Percentiles rank a stretch among this genome's conserved stretches.
phyloP scores from a whole-genome alignment of 2,797 vertebrate species.

The Leontocebus nigricollis region DNA sequence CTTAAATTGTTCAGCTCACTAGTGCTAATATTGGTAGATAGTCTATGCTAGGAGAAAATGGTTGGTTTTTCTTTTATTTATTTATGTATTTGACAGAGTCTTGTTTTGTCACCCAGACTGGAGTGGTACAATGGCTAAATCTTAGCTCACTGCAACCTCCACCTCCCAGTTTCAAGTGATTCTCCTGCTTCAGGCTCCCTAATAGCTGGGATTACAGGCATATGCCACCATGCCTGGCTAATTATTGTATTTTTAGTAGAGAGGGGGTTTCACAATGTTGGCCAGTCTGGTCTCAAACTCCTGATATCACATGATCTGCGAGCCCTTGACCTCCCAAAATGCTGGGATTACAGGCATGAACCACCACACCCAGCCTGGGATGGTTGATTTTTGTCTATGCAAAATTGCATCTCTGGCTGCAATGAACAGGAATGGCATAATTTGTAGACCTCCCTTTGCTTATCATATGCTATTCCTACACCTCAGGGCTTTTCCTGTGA shows the following conservation, averaged over 20 bases:
- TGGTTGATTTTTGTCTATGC: background rate
- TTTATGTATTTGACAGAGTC: background rate
- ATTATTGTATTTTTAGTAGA: background rate
- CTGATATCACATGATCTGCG: no score
- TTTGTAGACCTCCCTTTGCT: background rate
- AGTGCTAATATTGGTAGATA: background rate
- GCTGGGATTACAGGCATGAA: no score
- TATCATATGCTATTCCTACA: background rate
- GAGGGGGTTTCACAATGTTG: background rate
- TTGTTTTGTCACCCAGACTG: background rate
- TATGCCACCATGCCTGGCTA: background rate
- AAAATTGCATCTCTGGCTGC: background rate
- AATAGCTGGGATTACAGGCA: background rate
- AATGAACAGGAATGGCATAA: background rate
- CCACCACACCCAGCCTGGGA: no score
- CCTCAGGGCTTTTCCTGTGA: background rate
- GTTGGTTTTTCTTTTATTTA: background rate
- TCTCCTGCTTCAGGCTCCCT: background rate
- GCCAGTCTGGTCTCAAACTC: background rate
- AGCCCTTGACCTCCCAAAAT: no score
- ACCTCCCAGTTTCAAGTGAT: background rate
- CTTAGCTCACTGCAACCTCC: background rate
- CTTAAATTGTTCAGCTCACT: background rate
- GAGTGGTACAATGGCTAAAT: background rate
- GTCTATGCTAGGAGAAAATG: background rate